These are phyloP conservation scores for Fulica atra DNA, from an alignment of 2,113 vertebrate genomes.

Conservation along the genomic window DNA sequence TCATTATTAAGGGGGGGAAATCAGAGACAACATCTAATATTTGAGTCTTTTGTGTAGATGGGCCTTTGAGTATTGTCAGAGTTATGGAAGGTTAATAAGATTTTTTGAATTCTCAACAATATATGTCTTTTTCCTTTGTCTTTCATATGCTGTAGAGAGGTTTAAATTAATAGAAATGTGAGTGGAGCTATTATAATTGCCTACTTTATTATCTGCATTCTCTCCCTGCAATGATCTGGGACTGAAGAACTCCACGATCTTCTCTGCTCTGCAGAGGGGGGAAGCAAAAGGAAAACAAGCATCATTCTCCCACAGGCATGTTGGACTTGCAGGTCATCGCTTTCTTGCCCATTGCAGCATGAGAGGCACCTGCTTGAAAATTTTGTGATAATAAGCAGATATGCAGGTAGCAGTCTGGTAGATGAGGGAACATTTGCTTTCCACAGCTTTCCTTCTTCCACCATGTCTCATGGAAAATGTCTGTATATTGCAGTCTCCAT, in stretches of 20 bases:
- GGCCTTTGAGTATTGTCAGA: background rate
- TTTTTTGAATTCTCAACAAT: conserved; percentile 29
- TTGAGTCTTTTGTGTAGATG: background rate
- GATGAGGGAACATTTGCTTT: background rate
- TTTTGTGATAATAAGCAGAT: background rate
- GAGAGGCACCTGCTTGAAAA: background rate
- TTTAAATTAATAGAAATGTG: conserved; percentile 32
- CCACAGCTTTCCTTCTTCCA: background rate
- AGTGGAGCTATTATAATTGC: conserved; percentile 6
- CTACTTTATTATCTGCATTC: background rate
- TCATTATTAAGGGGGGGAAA: background rate
- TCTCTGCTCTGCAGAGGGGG: accelerated
- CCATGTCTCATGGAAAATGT: background rate
- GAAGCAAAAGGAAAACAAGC: background rate
- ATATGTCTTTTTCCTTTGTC: background rate
- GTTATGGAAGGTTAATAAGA: conserved; percentile 47
- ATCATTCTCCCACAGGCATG: accelerated
- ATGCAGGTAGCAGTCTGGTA: background rate
- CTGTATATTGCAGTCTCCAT: background rate
- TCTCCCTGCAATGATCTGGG: background rate
- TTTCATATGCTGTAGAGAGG: background rate
- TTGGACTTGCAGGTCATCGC: background rate
- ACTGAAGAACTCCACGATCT: background rate
- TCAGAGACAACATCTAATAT: background rate
- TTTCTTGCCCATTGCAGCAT: background rate